A percentile compares a stretch with the other conserved stretches of the same genome.
Evolutionary conservation across 1,140 invertebrate species (phyloP).

Genomic region (Orchesella cincta): DNA sequence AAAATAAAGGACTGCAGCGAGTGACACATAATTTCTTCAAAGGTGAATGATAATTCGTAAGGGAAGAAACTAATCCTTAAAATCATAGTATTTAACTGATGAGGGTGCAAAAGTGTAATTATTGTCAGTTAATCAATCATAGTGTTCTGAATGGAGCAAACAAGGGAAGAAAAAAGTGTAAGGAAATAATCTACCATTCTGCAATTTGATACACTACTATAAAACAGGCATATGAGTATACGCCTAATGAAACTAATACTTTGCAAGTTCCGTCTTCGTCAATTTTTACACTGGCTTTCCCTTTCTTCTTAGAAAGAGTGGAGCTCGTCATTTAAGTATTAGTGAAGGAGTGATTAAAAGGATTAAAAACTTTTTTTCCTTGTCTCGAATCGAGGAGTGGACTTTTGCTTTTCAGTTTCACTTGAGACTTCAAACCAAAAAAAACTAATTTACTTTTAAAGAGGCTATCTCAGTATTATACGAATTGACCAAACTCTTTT

Average conservation of each 20-base stretch:
- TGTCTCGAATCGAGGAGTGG: not conserved
- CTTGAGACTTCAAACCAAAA: too few relatives aligned
- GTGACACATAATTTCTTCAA: not conserved
- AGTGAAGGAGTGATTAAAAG: constrained; percentile 12
- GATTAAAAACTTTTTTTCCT: not conserved
- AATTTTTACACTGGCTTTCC: not conserved
- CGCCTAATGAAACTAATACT: too few relatives aligned
- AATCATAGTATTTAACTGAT: constrained; percentile 4
- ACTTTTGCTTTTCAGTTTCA: not conserved
- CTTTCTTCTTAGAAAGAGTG: not conserved
- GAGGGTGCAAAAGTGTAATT: constrained; percentile 7
- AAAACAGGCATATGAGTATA: too few relatives aligned
- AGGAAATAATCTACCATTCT: not conserved
- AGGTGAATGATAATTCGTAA: too few relatives aligned
- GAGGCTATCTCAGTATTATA: not conserved
- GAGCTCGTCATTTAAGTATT: not conserved
- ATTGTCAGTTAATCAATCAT: constrained; percentile 25
- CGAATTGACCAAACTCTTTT: not conserved
- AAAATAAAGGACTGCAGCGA: too few relatives aligned
- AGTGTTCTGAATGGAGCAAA: not conserved
- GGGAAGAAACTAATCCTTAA: too few relatives aligned
- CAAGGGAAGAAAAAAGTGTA: not conserved
- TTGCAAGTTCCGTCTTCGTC: too few relatives aligned
- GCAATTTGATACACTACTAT: not conserved
- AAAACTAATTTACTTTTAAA: not conserved